Conservation (phyloP, 2,113 vertebrate species). For the Nanger granti region DNA sequence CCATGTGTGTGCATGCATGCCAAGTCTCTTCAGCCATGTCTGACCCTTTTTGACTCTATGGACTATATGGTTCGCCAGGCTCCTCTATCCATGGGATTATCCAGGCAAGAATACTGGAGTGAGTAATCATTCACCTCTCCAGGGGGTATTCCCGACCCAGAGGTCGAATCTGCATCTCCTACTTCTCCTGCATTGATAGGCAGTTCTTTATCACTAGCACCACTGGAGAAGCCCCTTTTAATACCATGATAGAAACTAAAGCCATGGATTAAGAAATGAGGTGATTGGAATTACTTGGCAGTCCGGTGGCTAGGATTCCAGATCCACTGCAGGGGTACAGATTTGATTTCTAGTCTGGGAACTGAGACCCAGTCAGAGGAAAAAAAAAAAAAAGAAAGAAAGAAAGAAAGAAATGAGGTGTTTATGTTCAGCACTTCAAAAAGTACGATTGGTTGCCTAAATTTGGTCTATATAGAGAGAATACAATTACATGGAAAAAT, state of each 20-base stretch:
- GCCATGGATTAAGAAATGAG: neutral
- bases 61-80: fast-evolving
- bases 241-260: neutral
- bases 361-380: neutral
- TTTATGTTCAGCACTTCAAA: neutral
- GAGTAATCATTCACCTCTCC: neutral
- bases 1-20: neutral
- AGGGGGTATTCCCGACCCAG: neutral
- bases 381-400: neutral
- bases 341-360: neutral
- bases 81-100: neutral
- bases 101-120: neutral
- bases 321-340: neutral
- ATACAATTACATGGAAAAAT: neutral
- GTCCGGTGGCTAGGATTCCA: neutral
- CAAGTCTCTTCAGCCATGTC: neutral
- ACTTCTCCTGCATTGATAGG: neutral
- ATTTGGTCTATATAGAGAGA: neutral
- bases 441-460: neutral
- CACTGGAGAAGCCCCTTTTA: neutral
- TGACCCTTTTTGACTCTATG: neutral
- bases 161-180: neutral
- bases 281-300: neutral
- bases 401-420: neutral
- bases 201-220: neutral